Percentiles rank a stretch among this genome's conserved stretches.
phyloP scores from a whole-genome alignment of 2,113 vertebrate genomes.

The Atlantisia rogersi region DNA sequence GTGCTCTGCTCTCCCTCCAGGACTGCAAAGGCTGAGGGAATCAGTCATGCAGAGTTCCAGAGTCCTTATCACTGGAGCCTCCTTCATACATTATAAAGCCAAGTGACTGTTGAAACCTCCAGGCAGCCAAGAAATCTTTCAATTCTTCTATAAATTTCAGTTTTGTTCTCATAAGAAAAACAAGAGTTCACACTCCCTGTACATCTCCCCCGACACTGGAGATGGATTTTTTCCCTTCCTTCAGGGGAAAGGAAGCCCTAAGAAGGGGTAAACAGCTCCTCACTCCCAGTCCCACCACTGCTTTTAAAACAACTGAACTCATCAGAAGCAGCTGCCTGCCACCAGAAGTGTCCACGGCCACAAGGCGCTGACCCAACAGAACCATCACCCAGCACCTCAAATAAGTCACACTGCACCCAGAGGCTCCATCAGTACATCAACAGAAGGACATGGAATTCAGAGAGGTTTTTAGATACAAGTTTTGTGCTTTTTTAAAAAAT shows the following conservation, averaged over 20 bases:
- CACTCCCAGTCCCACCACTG: not conserved
- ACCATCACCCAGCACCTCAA: not conserved
- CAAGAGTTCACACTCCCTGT: not conserved
- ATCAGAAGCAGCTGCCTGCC: not conserved
- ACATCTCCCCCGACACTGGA: not conserved
- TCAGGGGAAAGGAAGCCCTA: not conserved
- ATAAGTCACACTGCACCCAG: not conserved
- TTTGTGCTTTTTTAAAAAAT: not conserved
- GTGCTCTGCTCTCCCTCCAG: not conserved
- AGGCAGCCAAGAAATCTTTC: slow-evolving; percentile 35
- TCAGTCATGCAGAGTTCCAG: not conserved
- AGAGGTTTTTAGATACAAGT: not conserved
- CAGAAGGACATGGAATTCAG: not conserved
- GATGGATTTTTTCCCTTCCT: not conserved
- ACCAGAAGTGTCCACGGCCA: not conserved
- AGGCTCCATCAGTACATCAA: not conserved
- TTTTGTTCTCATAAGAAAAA: not conserved
- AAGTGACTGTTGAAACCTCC: slow-evolving; percentile 9
- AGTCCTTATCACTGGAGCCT: not conserved
- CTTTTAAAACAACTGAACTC: not conserved
- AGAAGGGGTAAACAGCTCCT: not conserved
- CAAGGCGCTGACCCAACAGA: not conserved
- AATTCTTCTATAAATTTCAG: slow-evolving; percentile 27
- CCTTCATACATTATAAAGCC: slow-evolving; percentile 7
- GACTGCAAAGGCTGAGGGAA: not conserved